Evolutionary conservation across 2,888 invertebrate genomes (phyloP), one percentile per base, ranked within the genome.

Genomic region (Steinernema carpocapsae): DNA sequence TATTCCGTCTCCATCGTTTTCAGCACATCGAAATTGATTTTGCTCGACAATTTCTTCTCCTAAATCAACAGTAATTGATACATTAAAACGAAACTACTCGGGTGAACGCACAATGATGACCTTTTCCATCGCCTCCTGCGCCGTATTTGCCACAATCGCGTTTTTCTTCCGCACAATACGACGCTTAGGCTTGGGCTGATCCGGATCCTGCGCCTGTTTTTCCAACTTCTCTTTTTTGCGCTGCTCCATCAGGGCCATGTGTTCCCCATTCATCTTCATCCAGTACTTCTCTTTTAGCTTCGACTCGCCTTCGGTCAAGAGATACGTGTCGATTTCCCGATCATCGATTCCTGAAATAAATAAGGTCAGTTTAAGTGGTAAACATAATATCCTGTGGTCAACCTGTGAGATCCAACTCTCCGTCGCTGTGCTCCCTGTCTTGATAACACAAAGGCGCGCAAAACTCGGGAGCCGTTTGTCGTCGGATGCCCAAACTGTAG

Each of bases 21-120:
- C 43, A 97, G 89, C 48, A 97, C 96, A 83, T 97, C 97, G 87
- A 99, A 99, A 89, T 99, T 97, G 74, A 99, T 96, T 91, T 99
- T 99, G 3, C 92, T 92, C 1, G 97, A 97, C 80, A 97, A 93
- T 87, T 94, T 94, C 89, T 95, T 95, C 88, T 97, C 97, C 81
- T 85, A 43, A 74, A 80, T 71, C 29, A 52, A 19, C 76, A 64
- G 43, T 22, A 70, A 72, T 24, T 19, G 14, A n/a, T 0, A 37
- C 12, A 29, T 43, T 32, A 4, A 19, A 32, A 14, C 10, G 10
- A 17, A n/a, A 14, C 19, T 48, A 48, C 4, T 2, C 2, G 2
- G 4, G 17, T 6, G 1, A 12, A 51, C 72, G 10, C 45, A 82
- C 84, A 74, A 93, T 94, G 24, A 97, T 90, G 92, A 97, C 95